A percentile compares a stretch with the other conserved stretches of the same genome.
phyloP scores from a whole-genome alignment of 2,888 invertebrate genomes.

The Calameuta pallipes region DNA sequence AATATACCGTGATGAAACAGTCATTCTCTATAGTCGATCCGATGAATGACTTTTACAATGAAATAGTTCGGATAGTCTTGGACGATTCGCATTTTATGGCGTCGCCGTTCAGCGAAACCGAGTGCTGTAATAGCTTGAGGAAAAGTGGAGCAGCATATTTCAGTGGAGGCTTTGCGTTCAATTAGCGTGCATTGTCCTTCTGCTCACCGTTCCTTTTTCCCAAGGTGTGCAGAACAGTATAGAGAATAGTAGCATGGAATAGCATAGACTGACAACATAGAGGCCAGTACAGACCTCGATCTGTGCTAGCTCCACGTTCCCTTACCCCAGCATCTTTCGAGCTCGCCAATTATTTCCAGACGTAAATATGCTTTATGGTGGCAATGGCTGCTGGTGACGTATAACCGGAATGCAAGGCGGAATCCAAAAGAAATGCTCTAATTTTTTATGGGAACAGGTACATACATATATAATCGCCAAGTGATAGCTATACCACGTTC shows the following conservation, averaged over 20 bases:
- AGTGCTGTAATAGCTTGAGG: not conserved
- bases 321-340: not conserved
- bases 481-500: not conserved
- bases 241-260: not conserved
- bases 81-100: conserved; percentile 1
- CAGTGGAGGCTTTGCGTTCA: conserved; percentile 1
- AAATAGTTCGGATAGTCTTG: not conserved
- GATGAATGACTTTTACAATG: not conserved
- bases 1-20: not conserved
- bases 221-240: not conserved
- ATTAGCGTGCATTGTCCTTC: conserved; percentile 6
- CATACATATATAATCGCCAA: not conserved
- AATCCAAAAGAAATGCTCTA: not conserved
- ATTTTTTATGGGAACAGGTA: not conserved
- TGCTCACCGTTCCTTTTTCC: conserved; percentile 4
- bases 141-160: conserved; percentile 3
- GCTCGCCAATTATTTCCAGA: not conserved
- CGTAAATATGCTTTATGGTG: conserved; percentile 3
- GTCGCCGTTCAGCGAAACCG: not conserved
- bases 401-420: not conserved
- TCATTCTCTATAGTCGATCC: not conserved
- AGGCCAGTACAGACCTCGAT: not conserved
- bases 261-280: not conserved
- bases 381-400: not conserved
- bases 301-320: not conserved